These are phyloP conservation scores for Aratinga solstitialis DNA, from an alignment of 2,797 vertebrate species.

Conservation along the genomic window DNA sequence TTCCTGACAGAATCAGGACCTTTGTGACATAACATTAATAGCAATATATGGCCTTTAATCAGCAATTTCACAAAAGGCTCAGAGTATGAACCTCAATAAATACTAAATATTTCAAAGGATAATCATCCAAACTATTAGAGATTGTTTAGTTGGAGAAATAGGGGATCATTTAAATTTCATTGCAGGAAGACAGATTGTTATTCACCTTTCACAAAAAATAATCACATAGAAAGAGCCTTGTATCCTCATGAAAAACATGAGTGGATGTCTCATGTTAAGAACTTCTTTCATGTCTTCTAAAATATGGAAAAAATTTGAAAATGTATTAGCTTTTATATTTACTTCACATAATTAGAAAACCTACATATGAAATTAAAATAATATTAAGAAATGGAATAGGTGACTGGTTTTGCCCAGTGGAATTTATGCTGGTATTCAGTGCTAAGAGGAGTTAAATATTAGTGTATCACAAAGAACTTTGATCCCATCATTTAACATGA, in stretches of 20 bases:
- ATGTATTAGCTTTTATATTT: background rate
- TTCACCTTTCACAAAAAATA: background rate
- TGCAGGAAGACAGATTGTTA: background rate
- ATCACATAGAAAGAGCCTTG: background rate
- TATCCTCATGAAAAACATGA: background rate
- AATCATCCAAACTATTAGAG: background rate
- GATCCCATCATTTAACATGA: background rate
- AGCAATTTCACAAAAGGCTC: background rate
- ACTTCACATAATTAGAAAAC: background rate
- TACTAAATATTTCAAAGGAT: background rate
- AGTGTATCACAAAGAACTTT: background rate
- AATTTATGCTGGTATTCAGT: background rate
- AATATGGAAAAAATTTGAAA: background rate
- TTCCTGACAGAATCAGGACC: background rate
- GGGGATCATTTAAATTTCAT: background rate
- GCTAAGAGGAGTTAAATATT: background rate
- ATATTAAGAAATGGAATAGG: background rate
- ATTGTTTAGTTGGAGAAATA: background rate
- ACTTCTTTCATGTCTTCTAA: background rate
- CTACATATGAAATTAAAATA: background rate
- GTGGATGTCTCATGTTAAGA: background rate
- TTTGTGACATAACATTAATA: background rate
- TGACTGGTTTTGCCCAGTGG: background rate
- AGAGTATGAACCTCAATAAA: background rate
- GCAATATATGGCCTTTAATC: background rate